Percentiles rank a stretch among this genome's conserved stretches.
Evolutionary conservation across 2,113 vertebrate genomes (phyloP).

Genomic region (Copsychus sechellarum): DNA sequence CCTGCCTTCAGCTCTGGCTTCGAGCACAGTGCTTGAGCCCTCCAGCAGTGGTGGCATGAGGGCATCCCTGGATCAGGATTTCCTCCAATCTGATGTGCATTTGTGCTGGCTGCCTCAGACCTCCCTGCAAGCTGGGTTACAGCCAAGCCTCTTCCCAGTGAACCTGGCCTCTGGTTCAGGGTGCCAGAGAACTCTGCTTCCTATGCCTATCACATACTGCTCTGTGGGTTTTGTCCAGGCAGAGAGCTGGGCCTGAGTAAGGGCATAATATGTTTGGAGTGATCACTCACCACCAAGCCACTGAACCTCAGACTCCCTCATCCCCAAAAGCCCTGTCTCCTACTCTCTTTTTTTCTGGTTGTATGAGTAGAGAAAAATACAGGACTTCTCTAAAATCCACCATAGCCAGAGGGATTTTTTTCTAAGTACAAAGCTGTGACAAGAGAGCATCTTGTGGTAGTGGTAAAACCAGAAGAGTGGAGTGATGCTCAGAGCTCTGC

Average conservation of each 20-base stretch:
- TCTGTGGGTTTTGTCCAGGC: accelerated
- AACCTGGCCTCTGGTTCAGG: not conserved
- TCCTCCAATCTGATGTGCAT: not conserved
- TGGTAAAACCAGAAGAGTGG: not conserved
- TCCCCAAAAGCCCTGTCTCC: not conserved
- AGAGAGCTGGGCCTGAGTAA: not conserved
- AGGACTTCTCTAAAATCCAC: not conserved
- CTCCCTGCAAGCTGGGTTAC: not conserved
- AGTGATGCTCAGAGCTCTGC: not conserved
- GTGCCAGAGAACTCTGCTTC: not conserved
- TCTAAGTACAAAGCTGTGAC: not conserved
- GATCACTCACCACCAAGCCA: not conserved
- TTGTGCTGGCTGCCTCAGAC: not conserved
- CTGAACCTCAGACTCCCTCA: not conserved
- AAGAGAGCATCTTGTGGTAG: not conserved
- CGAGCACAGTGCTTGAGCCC: not conserved
- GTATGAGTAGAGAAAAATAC: not conserved
- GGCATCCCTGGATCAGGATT: not conserved
- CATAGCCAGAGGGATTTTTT: not conserved
- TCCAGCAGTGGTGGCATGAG: not conserved
- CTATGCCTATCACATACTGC: not conserved
- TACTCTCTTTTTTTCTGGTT: not conserved
- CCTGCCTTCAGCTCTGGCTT: not conserved
- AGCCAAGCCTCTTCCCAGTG: not conserved
- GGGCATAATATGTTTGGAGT: not conserved